Percentiles rank a stretch among this genome's conserved stretches.
Conservation (phyloP, 2,113 vertebrate genomes). For the Oryzias celebensis region DNA sequence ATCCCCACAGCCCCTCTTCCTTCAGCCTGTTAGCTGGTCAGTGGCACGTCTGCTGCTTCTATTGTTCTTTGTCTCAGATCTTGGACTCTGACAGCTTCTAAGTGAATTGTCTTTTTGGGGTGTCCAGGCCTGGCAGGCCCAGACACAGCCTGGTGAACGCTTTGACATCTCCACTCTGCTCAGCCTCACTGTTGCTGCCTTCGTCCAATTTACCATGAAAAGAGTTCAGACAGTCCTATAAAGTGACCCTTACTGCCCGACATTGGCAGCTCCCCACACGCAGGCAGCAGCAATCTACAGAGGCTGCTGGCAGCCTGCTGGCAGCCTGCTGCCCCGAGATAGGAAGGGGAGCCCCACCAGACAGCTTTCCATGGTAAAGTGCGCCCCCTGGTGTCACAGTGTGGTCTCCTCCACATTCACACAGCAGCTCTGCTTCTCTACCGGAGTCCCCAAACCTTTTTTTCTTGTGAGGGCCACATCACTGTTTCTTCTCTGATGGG, state of each 20-base stretch:
- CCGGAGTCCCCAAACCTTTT: too few species aligned
- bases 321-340: constrained; percentile 64
- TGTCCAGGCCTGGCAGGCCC: constrained; percentile 38
- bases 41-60: constrained; percentile 22
- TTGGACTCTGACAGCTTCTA: constrained; percentile 42
- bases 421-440: too few species aligned
- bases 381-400: constrained; percentile 61
- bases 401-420: too few species aligned
- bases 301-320: constrained; percentile 30
- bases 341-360: constrained; percentile 26
- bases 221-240: constrained; percentile 54
- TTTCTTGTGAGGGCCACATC: too few species aligned
- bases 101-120: constrained; percentile 48
- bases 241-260: constrained; percentile 49
- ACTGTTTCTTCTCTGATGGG: too few species aligned
- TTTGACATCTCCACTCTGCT: constrained; percentile 58
- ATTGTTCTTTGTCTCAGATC: constrained; percentile 34
- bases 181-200: constrained; percentile 44
- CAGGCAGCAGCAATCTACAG: constrained; percentile 50
- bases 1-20: background rate
- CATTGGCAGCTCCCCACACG: constrained; percentile 49
- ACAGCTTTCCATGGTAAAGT: constrained; percentile 51
- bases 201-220: constrained; percentile 70
- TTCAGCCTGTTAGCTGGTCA: constrained; percentile 27
- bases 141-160: constrained; percentile 45